Percentiles rank a stretch among this genome's conserved stretches.
phyloP scores from a whole-genome alignment of 2,888 invertebrate genomes.

The Crocallis elinguaria region DNA sequence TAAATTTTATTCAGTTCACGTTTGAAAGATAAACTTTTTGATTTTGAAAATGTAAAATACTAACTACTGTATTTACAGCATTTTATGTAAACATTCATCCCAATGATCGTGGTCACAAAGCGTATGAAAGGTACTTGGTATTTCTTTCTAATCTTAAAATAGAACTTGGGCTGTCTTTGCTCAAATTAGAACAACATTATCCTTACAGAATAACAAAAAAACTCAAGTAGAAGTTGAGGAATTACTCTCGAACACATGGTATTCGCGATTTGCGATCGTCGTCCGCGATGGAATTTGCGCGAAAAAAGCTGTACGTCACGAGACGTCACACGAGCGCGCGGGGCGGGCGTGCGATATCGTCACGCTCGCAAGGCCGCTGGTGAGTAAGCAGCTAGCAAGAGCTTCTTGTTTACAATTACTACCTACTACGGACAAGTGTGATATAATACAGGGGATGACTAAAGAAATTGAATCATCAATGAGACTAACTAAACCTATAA shows the following conservation, averaged over 20 bases:
- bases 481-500: not conserved
- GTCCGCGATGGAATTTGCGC: slow-evolving; percentile 78
- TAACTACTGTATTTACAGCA: no score
- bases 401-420: slow-evolving; percentile 53
- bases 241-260: slow-evolving; percentile 16
- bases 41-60: not conserved
- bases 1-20: not conserved
- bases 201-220: not conserved
- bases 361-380: slow-evolving; percentile 69
- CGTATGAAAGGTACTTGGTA: not conserved
- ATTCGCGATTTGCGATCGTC: slow-evolving; percentile 59
- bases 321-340: slow-evolving; percentile 52
- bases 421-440: slow-evolving; percentile 50
- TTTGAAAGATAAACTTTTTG: no score
- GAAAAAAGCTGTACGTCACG: slow-evolving; percentile 78
- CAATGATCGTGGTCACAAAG: not conserved
- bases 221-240: not conserved
- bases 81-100: not conserved
- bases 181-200: not conserved
- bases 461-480: slow-evolving; percentile 6
- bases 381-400: slow-evolving; percentile 49
- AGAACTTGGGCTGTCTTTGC: no score
- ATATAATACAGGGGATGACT: slow-evolving; percentile 34
- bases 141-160: no score
- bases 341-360: slow-evolving; percentile 62